Conservation (phyloP, 2,113 vertebrate genomes). For the Marmota flaviventris region DNA sequence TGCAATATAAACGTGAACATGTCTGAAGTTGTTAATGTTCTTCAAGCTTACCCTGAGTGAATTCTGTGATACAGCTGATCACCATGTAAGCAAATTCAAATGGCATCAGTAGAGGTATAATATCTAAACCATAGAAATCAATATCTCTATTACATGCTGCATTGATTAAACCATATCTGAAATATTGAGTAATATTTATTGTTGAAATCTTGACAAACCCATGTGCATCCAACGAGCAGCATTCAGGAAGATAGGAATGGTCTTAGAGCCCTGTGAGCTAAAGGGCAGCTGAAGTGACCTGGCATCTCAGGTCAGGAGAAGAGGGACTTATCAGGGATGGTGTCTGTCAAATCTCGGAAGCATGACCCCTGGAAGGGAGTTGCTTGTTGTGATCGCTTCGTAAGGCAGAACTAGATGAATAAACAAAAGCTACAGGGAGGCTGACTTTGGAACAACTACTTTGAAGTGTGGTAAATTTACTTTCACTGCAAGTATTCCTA, state of each 20-base stretch:
- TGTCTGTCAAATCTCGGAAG: neutral
- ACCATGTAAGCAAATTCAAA: conserved; percentile 45
- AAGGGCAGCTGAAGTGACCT: neutral
- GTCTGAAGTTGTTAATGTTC: neutral
- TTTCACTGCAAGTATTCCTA: neutral
- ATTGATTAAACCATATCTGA: neutral
- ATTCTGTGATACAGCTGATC: neutral
- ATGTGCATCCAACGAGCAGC: neutral
- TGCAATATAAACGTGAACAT: neutral
- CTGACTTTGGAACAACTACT: neutral
- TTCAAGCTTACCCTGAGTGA: neutral
- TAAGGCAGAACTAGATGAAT: neutral
- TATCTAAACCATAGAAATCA: neutral
- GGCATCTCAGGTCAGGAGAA: neutral
- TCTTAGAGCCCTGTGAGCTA: neutral
- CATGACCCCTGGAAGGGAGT: neutral
- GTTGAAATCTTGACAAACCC: neutral
- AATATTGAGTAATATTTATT: conserved; percentile 11
- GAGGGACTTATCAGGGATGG: no score
- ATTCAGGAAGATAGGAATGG: neutral
- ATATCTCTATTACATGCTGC: neutral
- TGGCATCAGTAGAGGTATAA: neutral
- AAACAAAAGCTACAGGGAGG: neutral
- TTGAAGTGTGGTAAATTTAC: neutral
- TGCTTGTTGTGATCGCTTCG: neutral